Evolutionary conservation across 2,113 vertebrate species (phyloP), one percentile per base, ranked within the genome.

Genomic region (Hyla sarda): DNA sequence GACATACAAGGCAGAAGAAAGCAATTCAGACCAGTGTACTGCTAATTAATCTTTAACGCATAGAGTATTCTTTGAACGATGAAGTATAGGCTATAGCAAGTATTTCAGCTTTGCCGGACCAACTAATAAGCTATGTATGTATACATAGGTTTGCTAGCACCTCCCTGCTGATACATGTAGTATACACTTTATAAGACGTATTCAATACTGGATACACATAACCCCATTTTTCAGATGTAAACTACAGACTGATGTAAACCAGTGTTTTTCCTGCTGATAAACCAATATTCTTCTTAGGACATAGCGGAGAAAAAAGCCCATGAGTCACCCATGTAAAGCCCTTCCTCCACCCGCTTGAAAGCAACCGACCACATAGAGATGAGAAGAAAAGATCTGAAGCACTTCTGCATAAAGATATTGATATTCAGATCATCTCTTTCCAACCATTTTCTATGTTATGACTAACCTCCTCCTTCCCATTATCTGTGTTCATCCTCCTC

Each of bases 401-500:
- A 21, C 23, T 48, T 74, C 13, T 74, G 72, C 32, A n/a, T 72
- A 13, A 72, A 45, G 69, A 72, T 25, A 74, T 74, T 45, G 41
- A 74, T 25, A 48, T 25, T 45, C 72, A 74, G 41, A n/a, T 74
- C 72, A 28, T 50, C 73, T 30, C 17, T 54, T 54, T 78, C 50
- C 75, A 56, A 78, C 28, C 50, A 78, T 4, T 54, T 78, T 54
- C 28, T 37, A 71, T 41, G 77, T 41, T 34, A 58, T 79, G 52
- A 79, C 76, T 79, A 58, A 80, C 74, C 45, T 52, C 74, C 47
- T 76, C 25, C 74, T 50, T 76, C 47, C 50, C 75, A 79, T 79
- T 79, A 58, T 30, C 50, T 3, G 50, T 21, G 75, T 10, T 79
- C 34, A 56, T 34, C 54, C 54, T 62, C 54, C 52, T 79, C 77